Conservation (phyloP, 2,113 vertebrate species). For the Melanerpes formicivorus region DNA sequence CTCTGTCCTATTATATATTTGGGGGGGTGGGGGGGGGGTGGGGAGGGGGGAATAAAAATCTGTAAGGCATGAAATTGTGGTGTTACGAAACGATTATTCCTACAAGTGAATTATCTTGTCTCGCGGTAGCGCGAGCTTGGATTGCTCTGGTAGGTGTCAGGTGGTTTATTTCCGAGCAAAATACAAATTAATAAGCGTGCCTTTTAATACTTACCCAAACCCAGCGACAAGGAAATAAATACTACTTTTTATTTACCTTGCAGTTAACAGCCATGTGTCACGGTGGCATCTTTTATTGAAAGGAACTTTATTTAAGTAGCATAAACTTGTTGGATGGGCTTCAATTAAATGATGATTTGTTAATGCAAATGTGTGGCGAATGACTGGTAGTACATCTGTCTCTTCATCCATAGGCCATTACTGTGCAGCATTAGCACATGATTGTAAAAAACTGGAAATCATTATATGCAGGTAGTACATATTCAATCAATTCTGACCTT, state of each 20-base stretch:
- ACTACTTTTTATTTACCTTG: conserved; percentile 62
- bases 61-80: conserved; percentile 64
- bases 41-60: conserved; percentile 50
- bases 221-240: conserved; percentile 68
- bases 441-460: conserved; percentile 81
- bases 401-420: conserved; percentile 84
- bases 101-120: conserved; percentile 65
- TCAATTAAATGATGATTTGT: conserved; percentile 88
- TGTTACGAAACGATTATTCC: conserved; percentile 69
- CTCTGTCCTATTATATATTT: conserved; percentile 56
- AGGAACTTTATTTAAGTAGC: conserved; percentile 86
- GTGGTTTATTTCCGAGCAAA: conserved; percentile 73
- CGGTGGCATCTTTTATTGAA: conserved; percentile 80
- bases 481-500: conserved; percentile 83
- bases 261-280: conserved; percentile 74
- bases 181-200: conserved; percentile 75
- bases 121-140: conserved; percentile 50
- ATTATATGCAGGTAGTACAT: conserved; percentile 80
- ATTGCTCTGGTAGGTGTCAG: conserved; percentile 66
- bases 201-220: conserved; percentile 66
- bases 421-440: conserved; percentile 79
- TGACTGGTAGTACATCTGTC: conserved; percentile 84
- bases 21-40: background rate
- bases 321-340: conserved; percentile 87
- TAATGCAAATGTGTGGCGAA: conserved; percentile 83